Evolutionary conservation across 2,797 vertebrate genomes (phyloP), one percentile per base, ranked within the genome.

Genomic region (Eptatretus atami): DNA sequence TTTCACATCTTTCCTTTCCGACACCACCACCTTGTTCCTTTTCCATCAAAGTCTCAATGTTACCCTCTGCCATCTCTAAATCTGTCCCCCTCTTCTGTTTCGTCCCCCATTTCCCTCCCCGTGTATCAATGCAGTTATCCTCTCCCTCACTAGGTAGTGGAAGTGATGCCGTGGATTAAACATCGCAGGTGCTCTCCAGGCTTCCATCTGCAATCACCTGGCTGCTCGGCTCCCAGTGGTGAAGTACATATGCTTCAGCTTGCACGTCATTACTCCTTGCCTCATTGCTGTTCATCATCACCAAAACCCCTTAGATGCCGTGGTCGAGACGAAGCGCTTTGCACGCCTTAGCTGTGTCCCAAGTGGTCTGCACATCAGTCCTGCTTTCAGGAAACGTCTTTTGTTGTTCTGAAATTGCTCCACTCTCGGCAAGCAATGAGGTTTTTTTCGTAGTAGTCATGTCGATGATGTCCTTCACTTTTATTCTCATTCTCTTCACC

Each of bases 171-270:
- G 65, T 93, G 86, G 71, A 95, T n/a, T 86, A 1, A 80, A 78
- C 71, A 98, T 74, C 84, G 84, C 68, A 98, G 77, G 53, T 86
- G 77, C 95, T 98, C 76, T 95, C 90, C 69, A 95, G 86, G 77
- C 88, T 95, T 65, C 86, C 84, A 67, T 95, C 88, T 2, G 84
- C 85, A 69, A 90, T 94, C 66, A 95, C 78, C 80, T 78, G 64
- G 88, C 93, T 53, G 90, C 88, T 66, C 94, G 88, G 82, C 80
- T 53, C 83, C 80, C 74, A 98, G n/a, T 73, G 1, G 90, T 94
- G 70, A n/a, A 98, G 76, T 71, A 98, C 74, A 73, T 98, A 95
- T 72, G 95, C 87, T 68, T 82, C 79, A 67, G 95, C 69, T 67
- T 85, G 83, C 66, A 78, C 78, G 52, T 87, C 86, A 53, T n/a